These are phyloP conservation scores for Tinea pellionella DNA, from an alignment of 2,888 invertebrate genomes.

Conservation along the genomic window DNA sequence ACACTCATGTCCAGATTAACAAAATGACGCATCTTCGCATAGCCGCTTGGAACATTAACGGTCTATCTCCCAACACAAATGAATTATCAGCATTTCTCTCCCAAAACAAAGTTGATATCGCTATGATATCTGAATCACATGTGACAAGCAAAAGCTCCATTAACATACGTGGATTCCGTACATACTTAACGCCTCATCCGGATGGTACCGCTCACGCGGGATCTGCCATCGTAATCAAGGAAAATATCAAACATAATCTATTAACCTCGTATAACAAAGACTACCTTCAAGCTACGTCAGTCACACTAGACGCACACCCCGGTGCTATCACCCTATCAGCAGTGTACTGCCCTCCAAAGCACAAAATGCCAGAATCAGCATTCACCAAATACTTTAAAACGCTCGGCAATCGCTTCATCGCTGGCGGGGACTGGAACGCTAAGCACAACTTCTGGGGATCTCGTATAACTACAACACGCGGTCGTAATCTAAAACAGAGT, in stretches of 20 bases:
- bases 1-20: conserved; percentile 11
- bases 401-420: conserved; percentile 18
- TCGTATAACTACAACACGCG: conserved; percentile 17
- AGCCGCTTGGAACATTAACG: conserved; percentile 22
- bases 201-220: conserved; percentile 21
- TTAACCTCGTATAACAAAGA: conserved; percentile 15
- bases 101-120: conserved; percentile 16
- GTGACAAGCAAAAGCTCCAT: conserved; percentile 19
- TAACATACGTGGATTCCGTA: conserved; percentile 12
- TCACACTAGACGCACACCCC: conserved; percentile 10
- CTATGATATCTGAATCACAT: conserved; percentile 20
- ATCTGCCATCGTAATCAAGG: conserved; percentile 19
- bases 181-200: conserved; percentile 18
- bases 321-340: conserved; percentile 14
- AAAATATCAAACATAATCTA: conserved; percentile 19
- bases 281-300: conserved; percentile 18
- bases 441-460: conserved; percentile 21
- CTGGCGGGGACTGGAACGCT: conserved; percentile 21
- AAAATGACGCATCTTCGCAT: neutral
- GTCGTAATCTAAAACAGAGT: conserved; percentile 18
- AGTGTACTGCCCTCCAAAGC: conserved; percentile 17
- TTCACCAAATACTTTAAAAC: conserved; percentile 17
- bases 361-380: conserved; percentile 15
- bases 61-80: conserved; percentile 19
- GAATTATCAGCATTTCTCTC: conserved; percentile 16